Evolutionary conservation across 1,140 invertebrate genomes (phyloP), one percentile per base, ranked within the genome.

Genomic region (Plodia interpunctella): DNA sequence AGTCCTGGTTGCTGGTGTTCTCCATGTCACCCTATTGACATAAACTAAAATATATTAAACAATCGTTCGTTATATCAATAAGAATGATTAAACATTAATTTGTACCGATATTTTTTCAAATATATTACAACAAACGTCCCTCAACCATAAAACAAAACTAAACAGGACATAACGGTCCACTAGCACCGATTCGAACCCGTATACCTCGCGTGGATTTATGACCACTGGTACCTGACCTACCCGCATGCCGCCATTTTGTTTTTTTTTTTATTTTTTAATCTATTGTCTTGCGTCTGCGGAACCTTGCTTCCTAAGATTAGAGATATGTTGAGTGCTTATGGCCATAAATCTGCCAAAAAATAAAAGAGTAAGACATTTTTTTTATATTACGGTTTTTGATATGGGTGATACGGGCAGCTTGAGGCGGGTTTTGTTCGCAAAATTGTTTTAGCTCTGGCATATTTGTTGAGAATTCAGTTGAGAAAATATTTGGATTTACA

Each of bases 191-290:
- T 19, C 49, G 49, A 49, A 17, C 10, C 49, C 49, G 8, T 21
- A 21, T 20, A 51, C 20, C 18, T 20, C 10, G 20, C 5, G 11
- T 32, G 3, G 49, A 51, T 51, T 51, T 51, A 51, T 51, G 49
- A 51, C 38, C 38, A 44, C 32, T 35, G 49, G 6, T 51, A 51
- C 49, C 49, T 51, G 49, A 19, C 20, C 49, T 51, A 21, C 49
- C 49, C 49, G 49, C 49, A 51, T 51, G 5, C 20, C 49, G 49
- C 49, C 49, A 51, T 20, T 51, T 51, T 20, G n/a, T 51, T 51
- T 25, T 51, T 20, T 44, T 51, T 51, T 25, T 6, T 6, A 25
- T 49, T n/a, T 51, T 51, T 51, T 21, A 9, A 11, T 51, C 49
- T 21, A 51, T 51, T 51, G 49, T 51, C 10, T 32, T 21, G 18